Base-by-base conservation (phyloP, 2,797 vertebrate species). In the Acrossocheilus fasciatus region DNA sequence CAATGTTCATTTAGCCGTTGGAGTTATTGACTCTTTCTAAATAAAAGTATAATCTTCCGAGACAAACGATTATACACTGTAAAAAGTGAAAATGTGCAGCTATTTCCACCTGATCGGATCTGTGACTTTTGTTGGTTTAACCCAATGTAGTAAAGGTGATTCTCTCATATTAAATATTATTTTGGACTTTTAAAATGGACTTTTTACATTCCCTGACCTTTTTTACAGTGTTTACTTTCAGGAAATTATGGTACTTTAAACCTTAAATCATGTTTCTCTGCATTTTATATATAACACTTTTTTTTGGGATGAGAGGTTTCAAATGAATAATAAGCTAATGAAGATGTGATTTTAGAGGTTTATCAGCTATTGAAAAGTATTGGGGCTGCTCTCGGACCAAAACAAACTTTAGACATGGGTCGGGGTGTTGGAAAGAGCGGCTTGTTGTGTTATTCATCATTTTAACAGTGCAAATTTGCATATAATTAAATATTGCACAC, bases 11-110 rank as follows among this genome's bases (percentile, higher is more conserved):
- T 97, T 96, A 96, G 95, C 96, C 94, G 94, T 92, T 93, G 94
- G 93, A 95, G 95, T 96, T 96, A 96, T 95, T 96, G 96, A 96
- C 96, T 96, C 96, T 95, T 96, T 96, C 96, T 96, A 96, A 96
- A 96, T 96, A 96, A 96, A 96, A 95, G 94, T 96, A 95, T 96
- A 95, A 95, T 94, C 94, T 96, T 95, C 95, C 95, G 96, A 95
- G 96, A 96, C 94, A 94, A 86, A 93, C 92, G 94, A 96, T 95
- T 95, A 62, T 4, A 59, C 36, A 30, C 7, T 26, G 36, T 41
- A 43, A 62, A 79, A 62, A 26, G 36, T 62, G 54, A 26, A 79
- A 79, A 43, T 62, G 14, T 0, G 6, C 54, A 10, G 23, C 8
- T 3, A n/a, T 79, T 43, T 62, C 7, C 39, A 62, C 36, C 36